Evolutionary conservation across 1,140 invertebrate genomes (phyloP), one percentile per base, ranked within the genome.

Genomic region (Temnothorax curvispinosus): DNA sequence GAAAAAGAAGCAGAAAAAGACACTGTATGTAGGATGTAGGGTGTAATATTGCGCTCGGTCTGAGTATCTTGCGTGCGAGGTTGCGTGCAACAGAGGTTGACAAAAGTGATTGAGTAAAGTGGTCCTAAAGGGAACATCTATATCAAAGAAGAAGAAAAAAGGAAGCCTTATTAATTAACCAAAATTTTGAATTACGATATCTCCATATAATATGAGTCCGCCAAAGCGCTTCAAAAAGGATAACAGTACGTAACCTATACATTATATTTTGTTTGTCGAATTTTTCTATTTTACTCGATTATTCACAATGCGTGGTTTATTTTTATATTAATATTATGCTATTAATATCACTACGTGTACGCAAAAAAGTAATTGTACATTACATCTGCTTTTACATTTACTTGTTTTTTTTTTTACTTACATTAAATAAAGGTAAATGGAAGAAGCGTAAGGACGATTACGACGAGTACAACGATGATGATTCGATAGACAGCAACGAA

Each of bases 371-470:
- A 54, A 32, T 64, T 58, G 0, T 27, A 41, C 27, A 8, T 41
- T 86, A 60, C 18, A 2, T 67, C 0, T 38, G 5, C 18, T 54
- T 54, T n/a, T 64, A 13, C 15, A 56, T 72, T 54, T 4, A 27
- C 9, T 44, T 38, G 41, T 74, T 64, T 47, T n/a, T 54, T n/a
- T n/a, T 54, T n/a, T 54, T n/a, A 54, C 0, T 54, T 18, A 6
- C 1, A 56, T 47, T 64, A 93, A 96, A 96, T 89, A 92, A 93
- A 71, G 95, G 95, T 84, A 96, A 95, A 91, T 96, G 94, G 84
- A 96, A 96, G 84, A 96, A 96, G 88, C 95, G 96, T 47, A 96
- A 96, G 88, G 96, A 96, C 76, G 96, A 96, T 81, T 95, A 96
- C 35, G 96, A 96, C 78, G 96, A 96, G 35, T 96, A 95, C 86